Base-by-base conservation (phyloP, 2,797 vertebrate species). In the Neosilurus mollespiculum region DNA sequence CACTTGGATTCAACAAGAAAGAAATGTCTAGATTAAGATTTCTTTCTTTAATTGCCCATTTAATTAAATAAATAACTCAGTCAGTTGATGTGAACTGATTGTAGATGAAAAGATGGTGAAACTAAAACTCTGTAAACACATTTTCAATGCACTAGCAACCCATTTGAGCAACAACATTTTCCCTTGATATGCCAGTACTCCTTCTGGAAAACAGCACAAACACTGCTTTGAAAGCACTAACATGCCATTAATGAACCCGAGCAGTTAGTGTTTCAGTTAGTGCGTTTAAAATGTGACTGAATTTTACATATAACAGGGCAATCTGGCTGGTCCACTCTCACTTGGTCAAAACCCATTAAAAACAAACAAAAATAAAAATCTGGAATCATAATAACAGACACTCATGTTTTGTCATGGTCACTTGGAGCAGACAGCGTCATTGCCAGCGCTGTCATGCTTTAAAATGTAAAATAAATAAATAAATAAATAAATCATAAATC, bases 41-140 rank as follows among this genome's bases (percentile, higher is more conserved):
- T 30, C 71, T 75, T 56, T 75, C 20, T 34, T 56, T 75, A 24
- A 75, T 56, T 26, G 69, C 43, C 30, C 62, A 59, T 78, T 24
- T 43, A n/a, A 34, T 61, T 15, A 22, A 71, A 26, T 18, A 73
- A 71, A 24, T 22, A 62, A n/a, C n/a, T n/a, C n/a, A 58, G 18
- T 18, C 51, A 11, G 18, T 56, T 75, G 10, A 56, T 54, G 9
- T 58, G 14, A 73, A 54, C 14, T 73, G 22, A 71, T 11, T 70
- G 67, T 69, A 22, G 18, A 69, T 49, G 65, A 51, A 70, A n/a
- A 20, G 2, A 8, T 20, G 24, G 3, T 10, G 9, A 49, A n/a
- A 71, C 37, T 22, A 49, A 49, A 67, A 69, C 4, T 30, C 16
- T 66, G 14, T 16, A 30, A 34, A 15, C 5, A 11, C 43, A 18